Percentiles rank a stretch among this genome's conserved stretches.
These are phyloP conservation scores for Bombyx mori DNA, from an alignment of 1,140 invertebrate species.

Conservation along the genomic window DNA sequence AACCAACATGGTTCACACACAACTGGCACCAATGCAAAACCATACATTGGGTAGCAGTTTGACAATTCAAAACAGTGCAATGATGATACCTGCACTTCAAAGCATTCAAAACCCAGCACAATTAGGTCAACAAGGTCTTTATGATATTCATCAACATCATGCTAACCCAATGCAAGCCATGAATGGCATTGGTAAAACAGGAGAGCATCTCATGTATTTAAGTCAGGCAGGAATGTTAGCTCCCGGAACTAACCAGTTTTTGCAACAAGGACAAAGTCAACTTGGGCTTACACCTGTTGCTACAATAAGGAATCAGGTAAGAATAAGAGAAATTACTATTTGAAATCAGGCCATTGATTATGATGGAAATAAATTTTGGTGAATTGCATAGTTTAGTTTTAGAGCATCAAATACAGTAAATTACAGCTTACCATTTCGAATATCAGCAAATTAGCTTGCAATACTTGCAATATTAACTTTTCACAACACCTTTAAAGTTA, in stretches of 20 bases:
- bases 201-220: slow-evolving; percentile 78
- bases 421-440: no score
- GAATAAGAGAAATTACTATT: slow-evolving; percentile 4
- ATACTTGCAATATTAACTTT: no score
- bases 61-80: slow-evolving; percentile 55
- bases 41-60: slow-evolving; percentile 57
- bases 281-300: slow-evolving; percentile 72
- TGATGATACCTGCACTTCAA: slow-evolving; percentile 61
- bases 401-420: no score
- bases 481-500: no score
- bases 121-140: slow-evolving; percentile 65
- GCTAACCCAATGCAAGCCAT: slow-evolving; percentile 66
- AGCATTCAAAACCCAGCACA: slow-evolving; percentile 60
- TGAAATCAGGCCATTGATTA: neutral
- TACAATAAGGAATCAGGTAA: slow-evolving; percentile 71
- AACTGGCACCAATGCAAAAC: slow-evolving; percentile 63
- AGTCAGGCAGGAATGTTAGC: slow-evolving; percentile 77
- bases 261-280: slow-evolving; percentile 74
- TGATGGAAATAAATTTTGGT: no score
- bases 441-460: no score
- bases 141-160: slow-evolving; percentile 72
- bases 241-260: slow-evolving; percentile 75
- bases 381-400: no score
- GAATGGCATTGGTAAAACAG: slow-evolving; percentile 73
- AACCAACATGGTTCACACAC: slow-evolving; percentile 66